Evolutionary conservation across 2,888 invertebrate genomes (phyloP).

Genomic region (Bimastos eiseni): DNA sequence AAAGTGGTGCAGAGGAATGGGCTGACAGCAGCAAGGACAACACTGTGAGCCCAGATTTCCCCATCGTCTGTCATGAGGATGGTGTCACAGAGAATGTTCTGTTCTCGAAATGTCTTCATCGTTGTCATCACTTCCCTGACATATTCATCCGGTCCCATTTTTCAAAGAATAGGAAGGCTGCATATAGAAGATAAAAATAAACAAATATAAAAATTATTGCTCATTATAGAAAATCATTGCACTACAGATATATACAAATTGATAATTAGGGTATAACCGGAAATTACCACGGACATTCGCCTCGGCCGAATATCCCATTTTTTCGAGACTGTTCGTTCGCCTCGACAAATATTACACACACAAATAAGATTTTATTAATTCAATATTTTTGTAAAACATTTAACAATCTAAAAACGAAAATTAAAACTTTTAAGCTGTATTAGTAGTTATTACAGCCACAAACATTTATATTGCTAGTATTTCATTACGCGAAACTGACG

Average conservation of each 20-base stretch:
- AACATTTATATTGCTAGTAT: too few relatives aligned
- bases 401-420: too few relatives aligned
- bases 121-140: constrained; percentile 8
- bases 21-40: constrained; percentile 30
- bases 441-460: too few relatives aligned
- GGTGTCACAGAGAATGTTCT: constrained; percentile 9
- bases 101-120: constrained; percentile 19
- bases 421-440: too few relatives aligned
- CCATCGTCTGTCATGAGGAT: constrained; percentile 16
- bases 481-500: too few relatives aligned
- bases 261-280: background rate
- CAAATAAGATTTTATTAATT: too few relatives aligned
- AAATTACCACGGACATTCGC: too few relatives aligned
- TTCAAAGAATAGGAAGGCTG: background rate
- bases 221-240: too few relatives aligned
- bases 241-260: background rate
- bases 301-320: too few relatives aligned
- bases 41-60: constrained; percentile 24
- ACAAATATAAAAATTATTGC: background rate
- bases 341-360: too few relatives aligned
- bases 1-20: constrained; percentile 14
- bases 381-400: too few relatives aligned
- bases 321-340: too few relatives aligned
- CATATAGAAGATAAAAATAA: background rate
- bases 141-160: constrained; percentile 14